These are phyloP conservation scores for Acestrorhynchus altus DNA, from an alignment of 2,797 vertebrate species.

Conservation along the genomic window DNA sequence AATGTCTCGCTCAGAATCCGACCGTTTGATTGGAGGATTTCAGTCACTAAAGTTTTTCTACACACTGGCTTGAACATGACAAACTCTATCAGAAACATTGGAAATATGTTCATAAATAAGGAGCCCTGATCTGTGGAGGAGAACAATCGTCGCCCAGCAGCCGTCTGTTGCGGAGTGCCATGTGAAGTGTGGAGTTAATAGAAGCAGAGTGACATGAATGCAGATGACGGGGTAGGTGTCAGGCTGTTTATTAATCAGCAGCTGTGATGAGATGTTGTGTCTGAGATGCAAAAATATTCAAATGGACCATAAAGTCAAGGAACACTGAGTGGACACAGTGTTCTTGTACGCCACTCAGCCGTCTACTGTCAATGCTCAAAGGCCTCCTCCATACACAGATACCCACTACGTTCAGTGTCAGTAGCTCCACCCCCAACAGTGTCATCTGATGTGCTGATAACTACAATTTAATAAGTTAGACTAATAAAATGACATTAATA, in stretches of 20 bases:
- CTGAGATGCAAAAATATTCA: slow-evolving; percentile 10
- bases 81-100: background rate
- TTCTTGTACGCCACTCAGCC: too few relatives aligned
- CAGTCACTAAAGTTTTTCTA: background rate
- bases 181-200: background rate
- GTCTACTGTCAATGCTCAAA: too few relatives aligned
- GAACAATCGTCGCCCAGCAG: background rate
- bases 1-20: too few relatives aligned
- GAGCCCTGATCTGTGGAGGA: background rate
- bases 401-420: too few relatives aligned
- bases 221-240: background rate
- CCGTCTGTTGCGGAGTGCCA: background rate
- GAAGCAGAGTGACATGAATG: background rate
- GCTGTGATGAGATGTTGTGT: background rate
- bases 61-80: background rate
- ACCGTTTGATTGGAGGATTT: background rate
- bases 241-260: slow-evolving; percentile 8
- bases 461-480: too few relatives aligned
- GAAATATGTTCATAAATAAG: background rate
- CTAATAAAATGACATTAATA: too few relatives aligned
- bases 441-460: too few relatives aligned
- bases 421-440: too few relatives aligned
- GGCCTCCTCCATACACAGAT: too few relatives aligned
- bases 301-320: background rate
- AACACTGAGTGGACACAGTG: background rate